Conservation (phyloP, 2,888 invertebrate genomes). For the Polydrusus tereticollis region DNA sequence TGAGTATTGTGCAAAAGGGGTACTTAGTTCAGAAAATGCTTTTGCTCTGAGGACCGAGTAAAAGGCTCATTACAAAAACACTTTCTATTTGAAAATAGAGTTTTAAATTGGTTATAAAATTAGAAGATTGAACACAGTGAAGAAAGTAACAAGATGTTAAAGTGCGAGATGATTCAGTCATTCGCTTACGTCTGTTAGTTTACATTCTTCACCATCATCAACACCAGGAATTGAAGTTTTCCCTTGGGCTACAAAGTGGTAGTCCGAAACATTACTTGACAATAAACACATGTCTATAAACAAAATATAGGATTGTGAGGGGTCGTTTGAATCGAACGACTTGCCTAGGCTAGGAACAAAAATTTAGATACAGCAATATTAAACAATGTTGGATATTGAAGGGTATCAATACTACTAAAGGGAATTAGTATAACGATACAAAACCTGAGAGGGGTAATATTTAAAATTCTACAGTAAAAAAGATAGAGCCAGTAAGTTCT, state of each 20-base stretch:
- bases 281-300: constrained; percentile 81
- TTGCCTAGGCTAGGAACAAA: too few species aligned
- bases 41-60: neutral
- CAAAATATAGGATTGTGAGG: constrained; percentile 7
- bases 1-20: neutral
- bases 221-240: constrained; percentile 95
- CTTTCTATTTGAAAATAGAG: neutral
- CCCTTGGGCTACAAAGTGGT: constrained; percentile 96
- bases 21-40: neutral
- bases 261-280: constrained; percentile 91
- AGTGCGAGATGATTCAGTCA: constrained; percentile 18
- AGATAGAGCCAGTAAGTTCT: constrained; percentile 5
- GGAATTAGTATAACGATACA: neutral
- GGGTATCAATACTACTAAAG: neutral
- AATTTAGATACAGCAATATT: neutral
- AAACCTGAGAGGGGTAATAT: neutral
- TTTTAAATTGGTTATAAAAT: neutral
- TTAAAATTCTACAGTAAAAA: neutral
- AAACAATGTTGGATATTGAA: neutral
- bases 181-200: constrained; percentile 86
- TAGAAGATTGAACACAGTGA: neutral
- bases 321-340: constrained; percentile 25
- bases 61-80: constrained; percentile 2
- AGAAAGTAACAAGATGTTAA: neutral
- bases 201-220: constrained; percentile 95